Base-by-base conservation (phyloP, 2,113 vertebrate species). In the Sigmodon hispidus region DNA sequence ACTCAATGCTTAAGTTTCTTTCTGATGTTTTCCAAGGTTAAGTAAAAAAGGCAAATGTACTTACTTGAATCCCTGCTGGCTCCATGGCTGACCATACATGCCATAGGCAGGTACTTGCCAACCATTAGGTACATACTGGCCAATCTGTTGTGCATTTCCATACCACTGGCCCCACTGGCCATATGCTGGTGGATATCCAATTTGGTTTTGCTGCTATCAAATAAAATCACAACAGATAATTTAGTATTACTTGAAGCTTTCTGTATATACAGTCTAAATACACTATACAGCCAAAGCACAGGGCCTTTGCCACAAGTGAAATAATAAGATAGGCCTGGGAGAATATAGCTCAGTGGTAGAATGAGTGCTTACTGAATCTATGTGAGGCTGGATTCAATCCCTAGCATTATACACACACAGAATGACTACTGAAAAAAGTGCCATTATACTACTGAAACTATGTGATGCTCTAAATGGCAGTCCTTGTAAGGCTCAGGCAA, bases 151-250 rank as follows among this genome's bases (percentile, higher is more conserved):
- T 76, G 99, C 99, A 0, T 98, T 99, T 96, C 99, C 98, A 72
- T 99, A 99, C 99, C 99, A 99, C 98, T 99, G 99, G 45, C 99
- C 99, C 99, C 99, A 99, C 98, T 99, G 99, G 93, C 99, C 99
- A 12, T 99, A 99, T 8, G 99, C 96, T 48, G 99, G 99, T 0
- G 99, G 99, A 93, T 99, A 99, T 96, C 99, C 98, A 90, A 99
- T 98, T 98, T 99, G 99, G 98, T 98, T 99, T 98, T 99, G 99
- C 98, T 99, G 99, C 98, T 99, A 97, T 61, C 84, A 95, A 77
- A 81, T 92, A 76, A 94, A 96, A 69, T 65, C 70, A 15, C 40
- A 87, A 90, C 55, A 93, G 79, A 83, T 65, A 22, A 13, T 67
- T 29, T 86, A 96, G 72, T 91, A 92, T 90, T 90, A 94, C 75